These are phyloP conservation scores for Montipora foliosa DNA, from an alignment of 64 coral and sea anemone genomes.

Conservation along the genomic window DNA sequence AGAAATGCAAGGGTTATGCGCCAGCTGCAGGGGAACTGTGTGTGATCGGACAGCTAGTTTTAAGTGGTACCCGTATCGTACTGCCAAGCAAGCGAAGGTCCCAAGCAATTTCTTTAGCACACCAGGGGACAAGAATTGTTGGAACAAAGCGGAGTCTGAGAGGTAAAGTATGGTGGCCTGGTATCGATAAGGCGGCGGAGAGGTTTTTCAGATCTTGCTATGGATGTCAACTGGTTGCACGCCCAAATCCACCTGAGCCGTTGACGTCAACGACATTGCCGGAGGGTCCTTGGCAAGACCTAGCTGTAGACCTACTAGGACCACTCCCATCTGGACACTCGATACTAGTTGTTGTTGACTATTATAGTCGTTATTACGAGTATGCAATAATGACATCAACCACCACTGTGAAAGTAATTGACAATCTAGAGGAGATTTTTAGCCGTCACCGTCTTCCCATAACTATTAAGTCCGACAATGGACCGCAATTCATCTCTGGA, in stretches of 20 bases:
- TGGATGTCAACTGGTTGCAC: constrained; percentile 30
- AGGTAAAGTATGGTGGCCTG: constrained; percentile 38
- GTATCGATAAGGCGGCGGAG: constrained; percentile 62
- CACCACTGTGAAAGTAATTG: neutral
- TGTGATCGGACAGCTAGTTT: constrained; percentile 32
- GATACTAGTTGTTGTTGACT: neutral
- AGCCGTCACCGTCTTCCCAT: neutral
- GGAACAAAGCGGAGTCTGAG: too few species aligned
- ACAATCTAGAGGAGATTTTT: too few species aligned
- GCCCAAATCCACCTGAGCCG: constrained; percentile 32
- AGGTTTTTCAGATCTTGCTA: constrained; percentile 41
- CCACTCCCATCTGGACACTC: neutral
- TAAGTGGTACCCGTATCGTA: constrained; percentile 45
- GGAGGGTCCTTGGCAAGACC: neutral
- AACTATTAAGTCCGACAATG: neutral
- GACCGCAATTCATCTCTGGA: neutral
- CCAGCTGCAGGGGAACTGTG: constrained; percentile 40
- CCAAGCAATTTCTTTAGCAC: too few species aligned
- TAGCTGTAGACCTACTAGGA: neutral
- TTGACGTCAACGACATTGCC: too few species aligned
- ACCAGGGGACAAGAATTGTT: too few species aligned
- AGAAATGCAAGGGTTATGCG: neutral
- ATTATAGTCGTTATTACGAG: too few species aligned
- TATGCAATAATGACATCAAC: neutral
- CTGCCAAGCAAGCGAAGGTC: constrained; percentile 23